phyloP scores from a whole-genome alignment of 2,888 invertebrate genomes.

The Pseudococcus viburni region DNA sequence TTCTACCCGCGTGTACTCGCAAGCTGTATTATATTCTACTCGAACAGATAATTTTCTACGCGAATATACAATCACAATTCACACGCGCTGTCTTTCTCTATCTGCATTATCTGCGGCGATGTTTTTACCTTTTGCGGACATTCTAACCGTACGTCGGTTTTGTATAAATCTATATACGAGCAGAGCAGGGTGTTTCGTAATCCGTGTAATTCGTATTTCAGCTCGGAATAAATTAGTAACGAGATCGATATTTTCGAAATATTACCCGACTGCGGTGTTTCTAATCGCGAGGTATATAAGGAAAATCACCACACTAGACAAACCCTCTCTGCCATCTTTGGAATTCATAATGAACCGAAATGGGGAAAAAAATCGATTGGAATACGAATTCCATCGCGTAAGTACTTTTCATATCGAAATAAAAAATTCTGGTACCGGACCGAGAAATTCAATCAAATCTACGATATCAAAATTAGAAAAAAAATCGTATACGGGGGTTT shows the following conservation, averaged over 20 bases:
- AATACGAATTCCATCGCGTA: no score
- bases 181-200: neutral
- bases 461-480: neutral
- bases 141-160: neutral
- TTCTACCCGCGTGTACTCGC: neutral
- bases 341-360: no score
- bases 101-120: neutral
- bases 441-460: neutral
- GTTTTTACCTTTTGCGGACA: conserved; percentile 9
- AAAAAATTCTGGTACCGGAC: no score
- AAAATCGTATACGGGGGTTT: neutral
- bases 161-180: neutral
- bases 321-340: no score
- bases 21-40: neutral
- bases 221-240: neutral
- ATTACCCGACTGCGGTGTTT: no score
- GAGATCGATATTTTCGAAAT: neutral
- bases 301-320: no score
- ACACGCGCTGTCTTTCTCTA: neutral
- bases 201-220: neutral
- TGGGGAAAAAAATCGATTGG: no score
- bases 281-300: no score
- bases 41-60: conserved; percentile 1
- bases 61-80: neutral
- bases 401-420: no score